Percentiles rank a stretch among this genome's conserved stretches.
Evolutionary conservation across 2,113 vertebrate genomes (phyloP).

Genomic region (Gymnarchus niloticus): DNA sequence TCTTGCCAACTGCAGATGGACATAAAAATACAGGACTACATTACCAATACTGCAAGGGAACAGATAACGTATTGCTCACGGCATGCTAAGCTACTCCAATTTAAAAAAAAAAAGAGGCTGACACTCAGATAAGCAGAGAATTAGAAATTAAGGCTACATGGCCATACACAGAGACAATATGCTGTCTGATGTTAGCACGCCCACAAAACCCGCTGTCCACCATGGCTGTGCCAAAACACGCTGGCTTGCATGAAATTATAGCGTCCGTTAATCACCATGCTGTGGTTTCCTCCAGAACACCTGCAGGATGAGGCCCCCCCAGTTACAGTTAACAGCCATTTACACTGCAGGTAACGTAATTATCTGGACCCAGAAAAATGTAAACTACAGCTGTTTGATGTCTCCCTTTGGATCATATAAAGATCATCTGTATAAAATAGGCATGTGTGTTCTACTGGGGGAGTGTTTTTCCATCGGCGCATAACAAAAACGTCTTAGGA

Average conservation of each 20-base stretch:
- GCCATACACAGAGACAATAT: too few relatives aligned
- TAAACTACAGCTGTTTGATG: background rate
- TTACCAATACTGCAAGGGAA: background rate
- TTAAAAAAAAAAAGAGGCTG: too few relatives aligned
- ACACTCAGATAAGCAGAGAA: too few relatives aligned
- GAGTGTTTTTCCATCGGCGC: background rate
- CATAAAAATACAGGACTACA: slow-evolving; percentile 3
- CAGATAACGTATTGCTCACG: too few relatives aligned
- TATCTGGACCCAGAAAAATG: background rate
- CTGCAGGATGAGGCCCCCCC: too few relatives aligned
- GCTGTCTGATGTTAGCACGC: too few relatives aligned
- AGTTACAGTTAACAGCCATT: background rate
- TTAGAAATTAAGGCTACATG: too few relatives aligned
- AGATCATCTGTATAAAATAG: background rate
- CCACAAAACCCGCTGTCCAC: too few relatives aligned
- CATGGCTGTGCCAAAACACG: too few relatives aligned
- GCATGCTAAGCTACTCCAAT: too few relatives aligned
- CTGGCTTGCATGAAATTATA: too few relatives aligned
- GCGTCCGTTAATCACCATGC: background rate
- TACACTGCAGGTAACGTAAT: background rate
- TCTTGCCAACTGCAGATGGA: slow-evolving; percentile 71
- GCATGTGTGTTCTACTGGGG: background rate
- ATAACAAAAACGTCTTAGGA: too few relatives aligned
- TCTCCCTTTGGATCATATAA: background rate
- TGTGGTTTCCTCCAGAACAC: background rate